Conservation (phyloP, 2,888 invertebrate genomes). For the Habrosyne pyritoides region DNA sequence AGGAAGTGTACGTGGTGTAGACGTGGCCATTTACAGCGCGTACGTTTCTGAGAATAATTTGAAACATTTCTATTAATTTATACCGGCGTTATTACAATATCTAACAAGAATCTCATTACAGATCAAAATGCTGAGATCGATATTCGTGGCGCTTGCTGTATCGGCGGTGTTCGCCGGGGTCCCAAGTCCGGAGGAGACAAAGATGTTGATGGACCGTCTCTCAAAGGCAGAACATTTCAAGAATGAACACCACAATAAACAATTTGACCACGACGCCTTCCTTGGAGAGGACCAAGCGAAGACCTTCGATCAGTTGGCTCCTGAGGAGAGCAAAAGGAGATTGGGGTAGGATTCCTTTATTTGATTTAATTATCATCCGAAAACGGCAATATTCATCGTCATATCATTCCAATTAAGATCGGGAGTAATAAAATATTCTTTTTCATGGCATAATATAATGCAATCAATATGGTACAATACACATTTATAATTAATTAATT, state of each 20-base stretch:
- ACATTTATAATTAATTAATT: no score
- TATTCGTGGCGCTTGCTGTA: constrained; percentile 65
- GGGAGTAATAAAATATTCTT: neutral
- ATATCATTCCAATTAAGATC: no score
- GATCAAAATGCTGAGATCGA: constrained; percentile 62
- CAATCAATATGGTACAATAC: no score
- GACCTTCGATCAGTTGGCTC: constrained; percentile 95
- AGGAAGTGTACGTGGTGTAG: constrained; percentile 69
- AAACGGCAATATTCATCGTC: neutral
- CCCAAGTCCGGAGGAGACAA: constrained; percentile 89
- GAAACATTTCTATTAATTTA: neutral
- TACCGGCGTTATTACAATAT: neutral
- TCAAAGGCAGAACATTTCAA: constrained; percentile 91
- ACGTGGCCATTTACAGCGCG: constrained; percentile 61
- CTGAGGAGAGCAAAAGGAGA: constrained; percentile 96
- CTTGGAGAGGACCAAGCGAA: constrained; percentile 96
- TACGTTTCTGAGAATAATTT: constrained; percentile 10
- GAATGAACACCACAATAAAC: constrained; percentile 92
- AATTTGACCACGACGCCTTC: constrained; percentile 99
- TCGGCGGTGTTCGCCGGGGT: constrained; percentile 80
- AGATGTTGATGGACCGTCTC: constrained; percentile 86
- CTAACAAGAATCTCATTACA: constrained; percentile 23
- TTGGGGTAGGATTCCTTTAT: constrained; percentile 84
- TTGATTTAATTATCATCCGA: neutral
- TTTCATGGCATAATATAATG: no score